Base-by-base conservation (phyloP, 2,888 invertebrate species). In the Drosophila testacea region DNA sequence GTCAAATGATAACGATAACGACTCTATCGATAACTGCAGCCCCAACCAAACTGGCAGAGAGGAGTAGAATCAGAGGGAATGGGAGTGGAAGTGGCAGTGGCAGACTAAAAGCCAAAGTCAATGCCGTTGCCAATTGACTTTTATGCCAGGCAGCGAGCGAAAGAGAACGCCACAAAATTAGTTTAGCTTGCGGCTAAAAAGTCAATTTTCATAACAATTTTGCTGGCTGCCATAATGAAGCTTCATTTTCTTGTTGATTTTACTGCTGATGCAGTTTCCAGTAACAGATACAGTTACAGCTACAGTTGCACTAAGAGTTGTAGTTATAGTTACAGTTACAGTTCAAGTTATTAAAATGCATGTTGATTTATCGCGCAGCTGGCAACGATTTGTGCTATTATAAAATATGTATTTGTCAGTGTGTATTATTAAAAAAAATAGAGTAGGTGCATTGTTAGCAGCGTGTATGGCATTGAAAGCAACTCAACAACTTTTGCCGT, bases 141-240 rank as follows among this genome's bases (percentile, higher is more conserved):
- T 84, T 78, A 82, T 84, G 80, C 69, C 69, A 72, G 54, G 50
- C 46, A 62, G 42, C 28, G 6, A 46, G 9, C 7, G 30, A 38
- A 22, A 42, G 38, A 39, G 60, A 52, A 68, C 46, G 57, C 69
- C 60, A 72, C 73, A 69, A 85, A 85, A 88, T 88, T 83, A 85
- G 83, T 88, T 85, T 86, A 57, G 86, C 85, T 50, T 60, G 74
- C 59, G 82, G 85, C 82, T 47, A 79, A 76, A 76, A 88, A 84
- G 73, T 85, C 84, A 85, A 85, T 85, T 85, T 81, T 85, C 88
- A 85, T 88, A 85, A 88, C 88, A 81, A 87, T 88, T 81, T 88
- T 50, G 46, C 83, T 73, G 69, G 72, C 71, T 87, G 77, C 55
- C 74, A 83, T 86, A 83, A 83, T 83, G 86, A 83, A 86, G 84